phyloP scores from a whole-genome alignment of 2,797 vertebrate species.

The Thunnus albacares region DNA sequence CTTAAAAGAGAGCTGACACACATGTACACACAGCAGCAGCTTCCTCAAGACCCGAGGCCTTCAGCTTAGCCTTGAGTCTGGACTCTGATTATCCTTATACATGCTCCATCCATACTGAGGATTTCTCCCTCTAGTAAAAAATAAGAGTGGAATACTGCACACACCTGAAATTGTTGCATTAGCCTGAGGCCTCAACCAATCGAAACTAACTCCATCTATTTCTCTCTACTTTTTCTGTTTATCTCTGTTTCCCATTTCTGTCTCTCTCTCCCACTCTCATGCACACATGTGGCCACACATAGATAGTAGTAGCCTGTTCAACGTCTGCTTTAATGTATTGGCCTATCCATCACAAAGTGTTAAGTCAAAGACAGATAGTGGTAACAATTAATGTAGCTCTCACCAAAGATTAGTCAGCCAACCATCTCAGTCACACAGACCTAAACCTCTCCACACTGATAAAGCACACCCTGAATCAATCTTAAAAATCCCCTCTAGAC shows the following conservation, averaged over 20 bases:
- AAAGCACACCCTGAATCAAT: slow-evolving; percentile 1
- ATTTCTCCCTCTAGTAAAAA: slow-evolving; percentile 23
- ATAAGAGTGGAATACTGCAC: not conserved
- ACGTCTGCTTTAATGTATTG: slow-evolving; percentile 6
- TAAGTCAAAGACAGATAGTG: slow-evolving; percentile 15
- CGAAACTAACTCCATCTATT: not conserved
- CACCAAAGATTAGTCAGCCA: slow-evolving; percentile 33
- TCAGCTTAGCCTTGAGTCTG: slow-evolving; percentile 20
- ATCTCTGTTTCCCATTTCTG: not conserved
- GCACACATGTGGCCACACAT: not conserved
- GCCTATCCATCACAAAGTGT: slow-evolving; percentile 26
- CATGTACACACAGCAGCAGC: slow-evolving; percentile 25
- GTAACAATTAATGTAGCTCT: slow-evolving; percentile 7
- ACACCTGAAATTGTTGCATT: not conserved
- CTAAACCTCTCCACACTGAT: not conserved
- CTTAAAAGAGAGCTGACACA: slow-evolving; percentile 34
- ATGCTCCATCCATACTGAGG: slow-evolving; percentile 2
- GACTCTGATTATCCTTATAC: slow-evolving; percentile 24
- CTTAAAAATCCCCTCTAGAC: too few species aligned
- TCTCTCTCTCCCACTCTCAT: not conserved
- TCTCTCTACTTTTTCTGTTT: not conserved
- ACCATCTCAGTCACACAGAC: not conserved
- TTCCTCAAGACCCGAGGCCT: slow-evolving; percentile 8
- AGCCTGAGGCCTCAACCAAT: not conserved
- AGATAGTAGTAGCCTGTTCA: not conserved